Conservation (phyloP, 2,113 vertebrate genomes). For the Lates calcarifer region DNA sequence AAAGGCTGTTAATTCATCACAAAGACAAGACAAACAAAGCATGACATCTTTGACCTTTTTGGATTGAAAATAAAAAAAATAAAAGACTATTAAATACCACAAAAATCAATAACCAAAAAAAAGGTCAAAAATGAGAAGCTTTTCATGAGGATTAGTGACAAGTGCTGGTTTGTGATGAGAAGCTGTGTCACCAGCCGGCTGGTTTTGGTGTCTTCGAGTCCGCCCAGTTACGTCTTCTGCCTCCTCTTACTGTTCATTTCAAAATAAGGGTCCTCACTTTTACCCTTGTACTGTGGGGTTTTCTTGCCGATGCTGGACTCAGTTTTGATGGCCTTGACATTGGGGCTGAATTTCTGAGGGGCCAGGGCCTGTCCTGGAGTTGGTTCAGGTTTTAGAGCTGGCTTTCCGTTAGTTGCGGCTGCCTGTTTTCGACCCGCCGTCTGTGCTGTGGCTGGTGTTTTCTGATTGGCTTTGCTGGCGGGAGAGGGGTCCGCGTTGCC, state of each 20-base stretch:
- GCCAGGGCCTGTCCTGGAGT: slow-evolving; percentile 20
- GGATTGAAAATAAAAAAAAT: slow-evolving; percentile 45
- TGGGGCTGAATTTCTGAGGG: slow-evolving; percentile 64
- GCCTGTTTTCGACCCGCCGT: slow-evolving; percentile 58
- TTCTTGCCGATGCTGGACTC: slow-evolving; percentile 35
- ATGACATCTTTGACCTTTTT: slow-evolving; percentile 42
- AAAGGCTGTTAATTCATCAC: slow-evolving; percentile 9
- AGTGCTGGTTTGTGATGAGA: slow-evolving; percentile 33
- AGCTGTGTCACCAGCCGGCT: slow-evolving; percentile 32
- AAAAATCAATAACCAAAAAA: slow-evolving; percentile 35
- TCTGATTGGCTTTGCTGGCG: slow-evolving; percentile 84
- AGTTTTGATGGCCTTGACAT: slow-evolving; percentile 22
- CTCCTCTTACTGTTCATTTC: slow-evolving; percentile 91
- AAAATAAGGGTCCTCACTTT: slow-evolving; percentile 89
- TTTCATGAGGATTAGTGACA: slow-evolving; percentile 29
- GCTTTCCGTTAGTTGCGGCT: slow-evolving; percentile 12
- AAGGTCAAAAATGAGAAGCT: background rate
- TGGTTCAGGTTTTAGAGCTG: slow-evolving; percentile 27
- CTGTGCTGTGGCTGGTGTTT: slow-evolving; percentile 60
- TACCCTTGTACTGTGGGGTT: slow-evolving; percentile 54
- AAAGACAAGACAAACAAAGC: slow-evolving; percentile 30
- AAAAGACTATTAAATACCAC: slow-evolving; percentile 59
- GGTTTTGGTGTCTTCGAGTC: background rate
- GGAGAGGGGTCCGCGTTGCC: slow-evolving; percentile 76
- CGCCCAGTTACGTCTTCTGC: slow-evolving; percentile 55